A percentile compares a stretch with the other conserved stretches of the same genome.
Evolutionary conservation across 2,888 invertebrate species (phyloP).

Genomic region (Diaperis boleti): DNA sequence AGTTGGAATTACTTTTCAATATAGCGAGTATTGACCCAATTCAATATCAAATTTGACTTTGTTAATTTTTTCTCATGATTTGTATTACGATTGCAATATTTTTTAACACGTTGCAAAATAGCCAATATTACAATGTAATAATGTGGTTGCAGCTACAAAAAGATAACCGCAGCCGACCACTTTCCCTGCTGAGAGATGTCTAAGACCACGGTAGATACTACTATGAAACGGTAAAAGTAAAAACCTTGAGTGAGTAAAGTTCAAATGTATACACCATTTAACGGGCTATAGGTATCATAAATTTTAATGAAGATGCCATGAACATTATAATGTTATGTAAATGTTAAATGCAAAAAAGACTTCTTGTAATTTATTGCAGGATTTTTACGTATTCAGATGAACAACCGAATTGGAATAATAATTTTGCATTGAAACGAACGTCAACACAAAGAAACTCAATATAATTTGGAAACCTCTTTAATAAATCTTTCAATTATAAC

Average conservation of each 20-base stretch:
- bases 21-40: background rate
- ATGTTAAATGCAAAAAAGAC: constrained; percentile 15
- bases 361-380: background rate
- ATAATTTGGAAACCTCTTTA: too few species aligned
- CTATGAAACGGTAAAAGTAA: constrained; percentile 44
- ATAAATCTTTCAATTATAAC: too few species aligned
- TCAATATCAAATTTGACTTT: background rate
- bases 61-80: constrained; percentile 20
- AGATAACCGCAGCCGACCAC: constrained; percentile 37
- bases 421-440: too few species aligned
- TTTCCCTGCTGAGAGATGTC: constrained; percentile 40
- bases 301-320: constrained; percentile 31
- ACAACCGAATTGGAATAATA: too few species aligned
- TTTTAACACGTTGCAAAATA: constrained; percentile 26
- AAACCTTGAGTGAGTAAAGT: constrained; percentile 47
- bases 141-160: constrained; percentile 23
- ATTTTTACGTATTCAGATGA: background rate
- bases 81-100: constrained; percentile 25
- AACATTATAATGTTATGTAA: constrained; percentile 22
- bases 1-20: background rate
- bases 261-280: constrained; percentile 37
- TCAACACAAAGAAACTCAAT: too few species aligned
- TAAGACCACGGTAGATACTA: constrained; percentile 15
- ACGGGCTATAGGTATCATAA: constrained; percentile 27
- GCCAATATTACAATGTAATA: constrained; percentile 35